Conservation (phyloP, 37 sponge, comb jelly and placozoan genomes). For the Aplysina aerophoba region DNA sequence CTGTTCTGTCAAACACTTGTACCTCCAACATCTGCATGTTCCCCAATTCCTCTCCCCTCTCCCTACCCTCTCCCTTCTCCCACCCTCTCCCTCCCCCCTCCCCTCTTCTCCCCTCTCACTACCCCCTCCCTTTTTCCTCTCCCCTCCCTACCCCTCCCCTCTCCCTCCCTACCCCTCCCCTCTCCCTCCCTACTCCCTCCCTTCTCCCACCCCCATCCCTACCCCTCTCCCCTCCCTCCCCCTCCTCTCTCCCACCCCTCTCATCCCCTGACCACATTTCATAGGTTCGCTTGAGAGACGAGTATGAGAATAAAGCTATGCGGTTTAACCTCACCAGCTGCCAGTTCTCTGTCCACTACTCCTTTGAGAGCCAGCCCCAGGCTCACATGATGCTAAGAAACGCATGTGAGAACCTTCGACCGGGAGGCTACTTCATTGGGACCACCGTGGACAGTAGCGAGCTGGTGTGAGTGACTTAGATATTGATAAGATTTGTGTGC, state of each 20-base stretch:
- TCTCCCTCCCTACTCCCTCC: background rate
- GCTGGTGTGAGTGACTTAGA: constrained; percentile 75
- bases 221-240: too few species aligned
- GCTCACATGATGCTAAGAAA: constrained; percentile 95
- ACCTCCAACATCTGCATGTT: too few species aligned
- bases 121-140: too few species aligned
- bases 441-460: constrained; percentile 93
- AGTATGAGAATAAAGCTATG: constrained; percentile 40
- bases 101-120: too few species aligned
- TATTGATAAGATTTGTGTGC: background rate
- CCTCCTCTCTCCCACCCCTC: too few species aligned
- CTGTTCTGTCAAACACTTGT: too few species aligned
- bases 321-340: constrained; percentile 91
- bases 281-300: constrained; percentile 63
- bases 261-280: too few species aligned
- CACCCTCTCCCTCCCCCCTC: too few species aligned
- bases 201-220: too few species aligned
- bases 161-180: background rate
- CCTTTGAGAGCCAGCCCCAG: constrained; percentile 88
- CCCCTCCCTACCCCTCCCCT: background rate
- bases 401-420: constrained; percentile 88
- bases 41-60: too few species aligned
- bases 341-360: constrained; percentile 97
- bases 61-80: too few species aligned
- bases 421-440: constrained; percentile 95